A percentile compares a stretch with the other conserved stretches of the same genome.
Conservation (phyloP, 2,797 vertebrate genomes). For the Fratercula arctica region DNA sequence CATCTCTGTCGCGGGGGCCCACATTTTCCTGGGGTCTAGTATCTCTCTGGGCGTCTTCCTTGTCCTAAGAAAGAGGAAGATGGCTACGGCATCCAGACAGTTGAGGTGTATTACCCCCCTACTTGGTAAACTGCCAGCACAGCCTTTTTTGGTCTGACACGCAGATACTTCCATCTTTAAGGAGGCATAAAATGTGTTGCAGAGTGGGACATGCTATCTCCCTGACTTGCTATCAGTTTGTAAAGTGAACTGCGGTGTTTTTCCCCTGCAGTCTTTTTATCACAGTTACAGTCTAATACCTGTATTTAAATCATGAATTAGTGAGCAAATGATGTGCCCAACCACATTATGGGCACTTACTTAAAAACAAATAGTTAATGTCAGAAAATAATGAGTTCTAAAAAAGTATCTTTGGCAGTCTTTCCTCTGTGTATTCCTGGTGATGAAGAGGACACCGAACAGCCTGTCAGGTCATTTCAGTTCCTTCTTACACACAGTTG, state of each 20-base stretch:
- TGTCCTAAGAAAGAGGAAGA: not conserved
- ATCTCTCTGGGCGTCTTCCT: conserved; percentile 5
- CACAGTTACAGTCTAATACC: not conserved
- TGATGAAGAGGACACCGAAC: not conserved
- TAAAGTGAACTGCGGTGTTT: not conserved
- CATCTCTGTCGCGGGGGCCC: not conserved
- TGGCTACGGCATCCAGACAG: not conserved
- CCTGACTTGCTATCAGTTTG: not conserved
- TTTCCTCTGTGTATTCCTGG: not conserved
- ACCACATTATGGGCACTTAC: not conserved
- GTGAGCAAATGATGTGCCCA: not conserved
- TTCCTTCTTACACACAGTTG: not conserved
- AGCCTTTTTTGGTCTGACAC: not conserved
- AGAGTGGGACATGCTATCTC: not conserved
- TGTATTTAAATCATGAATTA: not conserved
- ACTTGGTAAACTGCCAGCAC: not conserved
- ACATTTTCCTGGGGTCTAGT: not conserved
- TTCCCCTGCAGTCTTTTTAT: not conserved
- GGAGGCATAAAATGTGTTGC: not conserved
- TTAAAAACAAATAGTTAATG: not conserved
- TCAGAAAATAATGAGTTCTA: not conserved
- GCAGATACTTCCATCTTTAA: not conserved
- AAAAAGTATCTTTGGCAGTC: not conserved
- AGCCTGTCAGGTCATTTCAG: not conserved
- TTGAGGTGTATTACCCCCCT: not conserved